Evolutionary conservation across 2,113 vertebrate genomes (phyloP), one percentile per base, ranked within the genome.

Genomic region (Myrmophylax atrothorax): DNA sequence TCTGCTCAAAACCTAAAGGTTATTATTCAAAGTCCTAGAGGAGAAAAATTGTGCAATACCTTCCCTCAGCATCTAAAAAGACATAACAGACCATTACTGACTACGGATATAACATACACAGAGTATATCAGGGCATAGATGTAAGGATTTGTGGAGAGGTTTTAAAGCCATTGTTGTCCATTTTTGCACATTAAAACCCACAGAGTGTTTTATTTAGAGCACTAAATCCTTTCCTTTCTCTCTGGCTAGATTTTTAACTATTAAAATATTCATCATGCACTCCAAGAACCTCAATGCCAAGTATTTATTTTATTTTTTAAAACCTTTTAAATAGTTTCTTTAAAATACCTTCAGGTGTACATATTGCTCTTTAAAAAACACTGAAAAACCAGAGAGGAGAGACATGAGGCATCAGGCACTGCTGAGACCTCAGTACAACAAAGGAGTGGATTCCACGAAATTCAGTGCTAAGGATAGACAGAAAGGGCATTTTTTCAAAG

Each of bases 241-340:
- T 94, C 96, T 93, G 91, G 87, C 93, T 97, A 96, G 98, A 97
- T 98, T 97, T 98, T 98, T 98, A 98, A 96, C 98, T 99, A 97
- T 98, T 99, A 97, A 99, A 98, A 98, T 98, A 99, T 99, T 99
- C 97, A 99, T 98, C 97, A 98, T 95, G 94, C 92, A 92, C 97
- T 98, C 96, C 96, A 97, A 97, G 96, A 97, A 97, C 89, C 95
- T 97, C 2, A 18, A 94, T 95, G 96, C 93, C 97, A 97, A 97
- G 95, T 95, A 92, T 97, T 98, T 97, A 87, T 97, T 96, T 85
- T 91, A 64, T 80, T 87, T 90, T 94, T 91, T 91, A 91, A 44
- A 94, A 95, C 91, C 97, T 97, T 97, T 97, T 94, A 97, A 98
- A 64, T 93, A 75, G 81, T 91, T 97, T 95, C 94, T 97, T 96